Conservation (phyloP, 2,113 vertebrate genomes). For the Cnemophilus loriae region DNA sequence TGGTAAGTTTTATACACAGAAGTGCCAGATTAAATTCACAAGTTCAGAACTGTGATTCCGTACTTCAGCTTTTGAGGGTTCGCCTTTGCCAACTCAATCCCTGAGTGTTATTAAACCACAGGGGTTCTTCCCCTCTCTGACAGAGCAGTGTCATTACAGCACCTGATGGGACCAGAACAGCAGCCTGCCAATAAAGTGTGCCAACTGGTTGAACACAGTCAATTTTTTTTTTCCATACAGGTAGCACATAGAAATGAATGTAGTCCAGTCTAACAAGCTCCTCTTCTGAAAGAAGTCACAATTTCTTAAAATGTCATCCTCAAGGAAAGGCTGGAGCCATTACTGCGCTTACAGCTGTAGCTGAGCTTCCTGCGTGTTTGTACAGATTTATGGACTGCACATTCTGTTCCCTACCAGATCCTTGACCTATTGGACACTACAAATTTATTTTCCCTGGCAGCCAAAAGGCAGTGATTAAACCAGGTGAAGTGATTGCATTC, state of each 20-base stretch:
- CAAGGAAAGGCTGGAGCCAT: not conserved
- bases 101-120: not conserved
- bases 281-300: not conserved
- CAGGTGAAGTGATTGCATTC: not conserved
- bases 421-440: not conserved
- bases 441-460: conserved; percentile 2
- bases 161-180: not conserved
- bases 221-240: not conserved
- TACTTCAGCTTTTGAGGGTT: not conserved
- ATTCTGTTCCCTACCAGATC: conserved; percentile 2
- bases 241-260: not conserved
- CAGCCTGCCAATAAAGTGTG: not conserved
- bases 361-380: not conserved
- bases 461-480: not conserved
- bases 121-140: not conserved
- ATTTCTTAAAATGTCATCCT: conserved; percentile 5
- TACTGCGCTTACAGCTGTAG: not conserved
- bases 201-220: not conserved
- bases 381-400: not conserved
- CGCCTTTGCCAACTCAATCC: not conserved
- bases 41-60: not conserved
- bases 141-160: not conserved
- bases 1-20: not conserved
- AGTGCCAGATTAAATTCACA: not conserved
- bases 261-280: not conserved